Evolutionary conservation across 2,797 vertebrate species (phyloP).

Genomic region (Ctenopoma kingsleyae): DNA sequence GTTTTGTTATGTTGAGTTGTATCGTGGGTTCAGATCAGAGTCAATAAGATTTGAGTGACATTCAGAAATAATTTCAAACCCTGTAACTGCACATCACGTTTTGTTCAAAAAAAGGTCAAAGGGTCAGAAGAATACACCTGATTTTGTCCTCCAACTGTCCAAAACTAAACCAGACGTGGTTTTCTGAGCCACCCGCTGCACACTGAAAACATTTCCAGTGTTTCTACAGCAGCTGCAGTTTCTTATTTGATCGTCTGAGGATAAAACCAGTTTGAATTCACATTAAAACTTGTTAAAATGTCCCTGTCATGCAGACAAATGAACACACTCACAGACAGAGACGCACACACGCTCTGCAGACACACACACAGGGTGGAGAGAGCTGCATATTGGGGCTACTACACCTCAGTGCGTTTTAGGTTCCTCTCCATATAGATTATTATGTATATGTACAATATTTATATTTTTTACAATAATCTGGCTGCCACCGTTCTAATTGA

Average conservation of each 20-base stretch:
- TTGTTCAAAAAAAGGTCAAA: neutral
- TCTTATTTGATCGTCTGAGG: constrained; percentile 38
- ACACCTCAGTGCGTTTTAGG: constrained; percentile 73
- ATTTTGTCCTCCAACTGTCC: neutral
- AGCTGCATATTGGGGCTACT: constrained; percentile 81
- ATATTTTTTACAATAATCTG: constrained; percentile 81
- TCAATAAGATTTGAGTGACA: too few species aligned
- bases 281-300: constrained; percentile 50
- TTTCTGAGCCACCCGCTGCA: neutral
- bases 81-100: too few species aligned
- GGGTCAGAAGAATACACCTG: neutral
- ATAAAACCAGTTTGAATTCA: constrained; percentile 47
- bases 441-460: constrained; percentile 86
- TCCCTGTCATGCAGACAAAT: constrained; percentile 52
- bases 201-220: constrained; percentile 16
- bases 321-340: constrained; percentile 30
- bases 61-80: neutral
- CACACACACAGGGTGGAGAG: constrained; percentile 72
- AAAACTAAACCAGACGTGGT: neutral
- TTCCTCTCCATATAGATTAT: constrained; percentile 85
- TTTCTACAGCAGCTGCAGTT: neutral
- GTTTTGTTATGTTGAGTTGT: neutral
- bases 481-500: constrained; percentile 63
- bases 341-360: constrained; percentile 35
- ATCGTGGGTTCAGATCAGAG: neutral